phyloP scores from a whole-genome alignment of 2,888 invertebrate genomes.

The Nebria brevicollis region DNA sequence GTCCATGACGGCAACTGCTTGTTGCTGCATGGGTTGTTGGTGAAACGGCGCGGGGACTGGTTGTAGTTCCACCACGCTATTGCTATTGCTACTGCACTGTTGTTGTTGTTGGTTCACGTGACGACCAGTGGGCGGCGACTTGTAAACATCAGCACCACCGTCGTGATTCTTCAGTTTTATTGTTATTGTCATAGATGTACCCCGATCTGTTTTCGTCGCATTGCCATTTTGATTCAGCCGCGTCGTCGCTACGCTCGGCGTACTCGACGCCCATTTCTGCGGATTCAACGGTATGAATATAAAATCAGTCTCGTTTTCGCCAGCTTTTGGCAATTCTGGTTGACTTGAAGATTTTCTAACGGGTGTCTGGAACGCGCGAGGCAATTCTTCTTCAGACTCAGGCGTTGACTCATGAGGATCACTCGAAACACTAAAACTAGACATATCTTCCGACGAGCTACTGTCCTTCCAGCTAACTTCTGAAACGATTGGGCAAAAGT shows the following conservation, averaged over 20 bases:
- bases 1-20: conserved; percentile 53
- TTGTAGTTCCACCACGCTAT: conserved; percentile 36
- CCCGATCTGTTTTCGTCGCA: conserved; percentile 52
- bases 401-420: conserved; percentile 55
- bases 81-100: conserved; percentile 48
- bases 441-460: conserved; percentile 43
- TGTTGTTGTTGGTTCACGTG: conserved; percentile 49
- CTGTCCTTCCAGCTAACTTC: conserved; percentile 81
- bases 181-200: conserved; percentile 11
- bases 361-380: conserved; percentile 39
- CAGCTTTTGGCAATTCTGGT: conserved; percentile 56
- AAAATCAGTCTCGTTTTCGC: conserved; percentile 43
- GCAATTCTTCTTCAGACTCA: conserved; percentile 43
- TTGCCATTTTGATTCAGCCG: conserved; percentile 51
- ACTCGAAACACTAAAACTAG: conserved; percentile 58
- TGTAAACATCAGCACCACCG: conserved; percentile 51
- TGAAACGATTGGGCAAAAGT: conserved; percentile 82
- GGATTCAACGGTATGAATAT: conserved; percentile 50
- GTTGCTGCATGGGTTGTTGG: conserved; percentile 46
- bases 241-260: conserved; percentile 47
- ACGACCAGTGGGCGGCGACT: conserved; percentile 55
- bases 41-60: conserved; percentile 47
- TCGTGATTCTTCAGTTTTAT: conserved; percentile 34
- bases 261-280: conserved; percentile 50
- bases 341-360: conserved; percentile 56